phyloP scores from a whole-genome alignment of 2,113 vertebrate genomes.

The Pandion haliaetus region DNA sequence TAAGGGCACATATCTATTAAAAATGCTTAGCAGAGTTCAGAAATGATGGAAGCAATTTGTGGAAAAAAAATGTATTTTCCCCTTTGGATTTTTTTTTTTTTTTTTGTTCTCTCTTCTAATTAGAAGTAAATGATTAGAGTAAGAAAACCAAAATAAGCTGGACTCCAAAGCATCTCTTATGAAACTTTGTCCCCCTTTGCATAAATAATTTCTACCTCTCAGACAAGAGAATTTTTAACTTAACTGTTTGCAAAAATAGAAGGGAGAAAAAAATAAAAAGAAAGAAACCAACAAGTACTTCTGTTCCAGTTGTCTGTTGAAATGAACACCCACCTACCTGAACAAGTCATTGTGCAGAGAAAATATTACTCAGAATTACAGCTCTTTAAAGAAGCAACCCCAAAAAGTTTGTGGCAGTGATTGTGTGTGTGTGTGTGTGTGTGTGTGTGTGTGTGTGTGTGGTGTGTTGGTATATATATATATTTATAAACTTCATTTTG shows the following conservation, averaged over 20 bases:
- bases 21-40: conserved; percentile 77
- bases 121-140: conserved; percentile 66
- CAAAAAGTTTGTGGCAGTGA: conserved; percentile 56
- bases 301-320: conserved; percentile 38
- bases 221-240: conserved; percentile 38
- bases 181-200: not conserved
- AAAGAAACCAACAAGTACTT: not conserved
- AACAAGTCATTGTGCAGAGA: conserved; percentile 59
- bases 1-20: conserved; percentile 79
- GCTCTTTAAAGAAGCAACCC: conserved; percentile 51
- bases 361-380: conserved; percentile 58
- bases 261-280: not conserved
- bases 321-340: conserved; percentile 41
- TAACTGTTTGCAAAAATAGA: not conserved
- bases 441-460: not conserved
- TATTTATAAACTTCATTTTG: conserved; percentile 76
- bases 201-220: conserved; percentile 21
- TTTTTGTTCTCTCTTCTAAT: conserved; percentile 64
- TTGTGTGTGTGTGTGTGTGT: not conserved
- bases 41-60: conserved; percentile 74
- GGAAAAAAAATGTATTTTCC: conserved; percentile 37
- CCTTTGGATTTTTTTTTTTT: conserved; percentile 51
- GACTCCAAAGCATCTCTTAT: conserved; percentile 29
- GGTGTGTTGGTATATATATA: not conserved
- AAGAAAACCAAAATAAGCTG: conserved; percentile 24